Evolutionary conservation across 2,797 vertebrate species (phyloP), one percentile per base, ranked within the genome.

Genomic region (Phoxinus dragarum): DNA sequence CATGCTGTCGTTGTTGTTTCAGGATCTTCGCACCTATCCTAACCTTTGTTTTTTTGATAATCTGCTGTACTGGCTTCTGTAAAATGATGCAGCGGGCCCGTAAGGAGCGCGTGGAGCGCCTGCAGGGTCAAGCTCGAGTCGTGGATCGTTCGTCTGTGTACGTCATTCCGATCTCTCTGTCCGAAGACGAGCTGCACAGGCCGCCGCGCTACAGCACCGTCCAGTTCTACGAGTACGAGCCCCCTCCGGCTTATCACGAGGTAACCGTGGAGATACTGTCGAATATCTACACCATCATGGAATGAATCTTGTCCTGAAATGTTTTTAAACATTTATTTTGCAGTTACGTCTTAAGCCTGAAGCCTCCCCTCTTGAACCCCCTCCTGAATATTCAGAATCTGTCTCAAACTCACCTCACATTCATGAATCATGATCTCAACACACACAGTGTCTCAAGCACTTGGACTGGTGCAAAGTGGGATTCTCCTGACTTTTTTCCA

Each of bases 241-340:
- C 54, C 0, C 90, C 89, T n/a, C 89, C 90, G 1, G 7, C 87
- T 17, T 91, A 90, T 19, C 23, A 79, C 3, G 87, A 91, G 89
- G 90, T 90, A 81, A 19, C 52, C 12, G 12, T 59, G 21, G 38
- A 19, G 1, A 34, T 34, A 21, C 34, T 6, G 27, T 74, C 17
- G 4, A 34, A 34, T 74, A 31, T 72, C 11, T 17, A 9, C 7
- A 4, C 4, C 42, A 31, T 21, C 4, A 52, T 1, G 34, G 27
- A 49, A 19, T 19, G 9, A 11, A 34, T 74, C 16, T 74, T 44
- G 23, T 44, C 40, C 69, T 79, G 5, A 66, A 44, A 36, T 34
- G 31, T 8, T 66, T 66, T 66, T 17, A 12, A 54, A 47, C 0
- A 23, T 80, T 21, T 21, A 23, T 36, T 49, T 69, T 78, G 21